Conservation (phyloP, 2,797 vertebrate species). For the Microcaecilia unicolor region DNA sequence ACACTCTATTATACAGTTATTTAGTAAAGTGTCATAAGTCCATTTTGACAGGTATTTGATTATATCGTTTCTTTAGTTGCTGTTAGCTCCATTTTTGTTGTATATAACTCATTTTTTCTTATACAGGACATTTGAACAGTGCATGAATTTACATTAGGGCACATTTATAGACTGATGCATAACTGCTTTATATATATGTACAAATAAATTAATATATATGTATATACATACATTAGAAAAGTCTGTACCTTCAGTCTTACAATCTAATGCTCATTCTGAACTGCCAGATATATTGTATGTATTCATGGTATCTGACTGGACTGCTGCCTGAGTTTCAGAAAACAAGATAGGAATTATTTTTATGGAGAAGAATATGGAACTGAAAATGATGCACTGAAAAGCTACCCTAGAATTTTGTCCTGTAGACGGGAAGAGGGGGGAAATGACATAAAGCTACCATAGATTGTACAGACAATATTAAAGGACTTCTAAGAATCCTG, state of each 20-base stretch:
- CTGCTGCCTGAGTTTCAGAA: conserved; percentile 55
- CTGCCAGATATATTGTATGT: conserved; percentile 35
- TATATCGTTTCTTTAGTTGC: conserved; percentile 15
- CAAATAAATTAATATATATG: conserved; percentile 53
- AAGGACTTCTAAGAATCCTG: conserved; percentile 14
- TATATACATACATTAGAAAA: conserved; percentile 46
- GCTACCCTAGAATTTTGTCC: conserved; percentile 55
- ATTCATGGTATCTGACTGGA: conserved; percentile 51
- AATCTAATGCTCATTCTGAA: conserved; percentile 45
- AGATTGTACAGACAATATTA: conserved; percentile 17
- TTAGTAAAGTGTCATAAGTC: conserved; percentile 27
- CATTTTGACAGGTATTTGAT: conserved; percentile 25
- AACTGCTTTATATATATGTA: conserved; percentile 18
- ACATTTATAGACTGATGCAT: conserved; percentile 46
- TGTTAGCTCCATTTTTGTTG: conserved; percentile 37
- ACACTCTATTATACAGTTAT: conserved; percentile 9
- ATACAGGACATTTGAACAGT: conserved; percentile 38
- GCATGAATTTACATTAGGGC: conserved; percentile 56
- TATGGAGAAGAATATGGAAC: conserved; percentile 31
- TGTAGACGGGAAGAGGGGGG: conserved; percentile 9
- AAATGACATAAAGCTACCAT: conserved; percentile 9
- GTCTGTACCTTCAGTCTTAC: conserved; percentile 46
- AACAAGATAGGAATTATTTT: conserved; percentile 50
- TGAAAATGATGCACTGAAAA: conserved; percentile 57
- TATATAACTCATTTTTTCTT: conserved; percentile 31